phyloP scores from a whole-genome alignment of 2,113 vertebrate species.

The Plotosus lineatus region DNA sequence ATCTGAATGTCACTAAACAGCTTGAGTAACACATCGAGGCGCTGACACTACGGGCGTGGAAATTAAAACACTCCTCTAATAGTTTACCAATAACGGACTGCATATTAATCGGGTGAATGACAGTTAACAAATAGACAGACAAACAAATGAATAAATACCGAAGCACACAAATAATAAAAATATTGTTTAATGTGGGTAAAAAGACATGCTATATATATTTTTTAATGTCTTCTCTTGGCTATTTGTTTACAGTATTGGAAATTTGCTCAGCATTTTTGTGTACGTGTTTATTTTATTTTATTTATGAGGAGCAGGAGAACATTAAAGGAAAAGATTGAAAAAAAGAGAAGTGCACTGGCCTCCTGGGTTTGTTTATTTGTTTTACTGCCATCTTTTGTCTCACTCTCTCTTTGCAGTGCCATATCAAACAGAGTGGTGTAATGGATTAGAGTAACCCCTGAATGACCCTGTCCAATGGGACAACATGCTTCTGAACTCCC shows the following conservation, averaged over 20 bases:
- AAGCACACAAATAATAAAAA: not conserved
- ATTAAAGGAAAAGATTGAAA: constrained; percentile 6
- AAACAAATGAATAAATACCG: not conserved
- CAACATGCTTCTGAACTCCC: constrained; percentile 51
- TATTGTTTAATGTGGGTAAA: not conserved
- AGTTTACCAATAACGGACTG: not conserved
- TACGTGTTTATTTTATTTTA: constrained; percentile 7
- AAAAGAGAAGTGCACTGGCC: constrained; percentile 15
- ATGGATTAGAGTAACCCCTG: constrained; percentile 64
- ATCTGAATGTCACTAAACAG: not conserved
- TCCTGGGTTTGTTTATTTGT: constrained; percentile 45
- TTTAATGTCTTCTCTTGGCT: not conserved
- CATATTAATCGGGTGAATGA: not conserved
- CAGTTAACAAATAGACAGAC: not conserved
- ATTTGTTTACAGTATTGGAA: not conserved
- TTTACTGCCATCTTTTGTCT: constrained; percentile 30
- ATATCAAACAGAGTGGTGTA: constrained; percentile 37
- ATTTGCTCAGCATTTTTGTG: not conserved
- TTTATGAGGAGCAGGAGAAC: constrained; percentile 15
- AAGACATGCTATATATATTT: not conserved
- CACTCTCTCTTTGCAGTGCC: constrained; percentile 46
- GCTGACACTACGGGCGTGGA: constrained; percentile 10
- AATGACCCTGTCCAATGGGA: constrained; percentile 70
- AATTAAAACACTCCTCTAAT: constrained; percentile 14
- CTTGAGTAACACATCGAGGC: constrained; percentile 11